Evolutionary conservation across 2,888 invertebrate species (phyloP).

Genomic region (Pseudeuparius sepicola): DNA sequence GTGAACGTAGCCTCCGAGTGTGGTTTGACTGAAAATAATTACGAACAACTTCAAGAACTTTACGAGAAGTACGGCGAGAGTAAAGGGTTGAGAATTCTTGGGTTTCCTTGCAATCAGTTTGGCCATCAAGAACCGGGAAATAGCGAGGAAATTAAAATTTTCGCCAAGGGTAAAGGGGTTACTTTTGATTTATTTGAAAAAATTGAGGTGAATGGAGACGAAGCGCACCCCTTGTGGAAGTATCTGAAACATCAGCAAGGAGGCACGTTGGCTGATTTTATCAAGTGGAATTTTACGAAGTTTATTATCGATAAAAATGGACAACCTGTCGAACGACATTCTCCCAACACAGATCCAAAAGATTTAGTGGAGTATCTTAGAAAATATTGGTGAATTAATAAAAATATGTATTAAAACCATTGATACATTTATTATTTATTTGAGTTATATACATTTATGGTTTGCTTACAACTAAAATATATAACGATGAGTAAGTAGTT

Average conservation of each 20-base stretch:
- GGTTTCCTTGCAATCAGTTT: constrained; percentile 84
- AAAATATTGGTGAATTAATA: constrained; percentile 31
- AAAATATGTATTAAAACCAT: too few species aligned
- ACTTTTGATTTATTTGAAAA: constrained; percentile 65
- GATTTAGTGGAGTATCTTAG: constrained; percentile 26
- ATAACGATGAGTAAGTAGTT: too few species aligned
- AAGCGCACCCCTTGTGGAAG: constrained; percentile 55
- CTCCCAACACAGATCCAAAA: constrained; percentile 38
- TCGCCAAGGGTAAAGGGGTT: constrained; percentile 50
- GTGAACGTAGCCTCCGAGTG: constrained; percentile 86
- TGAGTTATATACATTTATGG: too few species aligned
- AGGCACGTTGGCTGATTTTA: constrained; percentile 50
- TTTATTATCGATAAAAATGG: constrained; percentile 71
- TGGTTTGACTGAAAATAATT: constrained; percentile 72
- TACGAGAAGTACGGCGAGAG: constrained; percentile 62
- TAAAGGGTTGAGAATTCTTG: constrained; percentile 64
- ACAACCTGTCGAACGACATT: constrained; percentile 55
- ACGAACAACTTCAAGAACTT: constrained; percentile 69
- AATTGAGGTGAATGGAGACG: constrained; percentile 56
- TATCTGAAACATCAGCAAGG: constrained; percentile 49
- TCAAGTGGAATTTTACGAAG: constrained; percentile 89
- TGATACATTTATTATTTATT: too few species aligned
- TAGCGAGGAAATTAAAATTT: constrained; percentile 53
- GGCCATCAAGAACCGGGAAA: constrained; percentile 58
- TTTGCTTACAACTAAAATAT: too few species aligned